Conservation (phyloP, 2,113 vertebrate species). For the Butorides virescens region DNA sequence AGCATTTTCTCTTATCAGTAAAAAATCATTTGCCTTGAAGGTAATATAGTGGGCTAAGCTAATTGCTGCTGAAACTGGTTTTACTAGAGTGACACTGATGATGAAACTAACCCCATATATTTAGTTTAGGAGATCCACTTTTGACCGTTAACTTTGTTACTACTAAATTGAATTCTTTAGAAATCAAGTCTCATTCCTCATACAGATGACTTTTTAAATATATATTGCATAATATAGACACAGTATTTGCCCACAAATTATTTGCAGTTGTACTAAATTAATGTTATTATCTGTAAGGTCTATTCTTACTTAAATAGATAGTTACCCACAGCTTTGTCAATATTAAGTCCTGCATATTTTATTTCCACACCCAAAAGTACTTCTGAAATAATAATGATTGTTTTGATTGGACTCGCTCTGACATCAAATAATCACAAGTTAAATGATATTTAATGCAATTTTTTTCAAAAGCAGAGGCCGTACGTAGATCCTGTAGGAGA, state of each 20-base stretch:
- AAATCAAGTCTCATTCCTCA: not conserved
- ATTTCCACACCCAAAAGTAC: not conserved
- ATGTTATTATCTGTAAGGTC: not conserved
- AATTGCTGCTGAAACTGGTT: not conserved
- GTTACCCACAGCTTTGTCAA: not conserved
- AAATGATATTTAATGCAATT: not conserved
- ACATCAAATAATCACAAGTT: not conserved
- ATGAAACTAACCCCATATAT: not conserved
- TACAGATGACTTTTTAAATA: not conserved
- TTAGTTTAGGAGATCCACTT: not conserved
- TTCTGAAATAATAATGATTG: not conserved
- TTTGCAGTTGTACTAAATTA: not conserved
- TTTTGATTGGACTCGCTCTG: not conserved
- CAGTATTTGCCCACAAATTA: not conserved
- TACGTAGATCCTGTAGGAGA: not conserved
- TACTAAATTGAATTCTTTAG: not conserved
- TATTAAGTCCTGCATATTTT: not conserved
- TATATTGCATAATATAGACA: not conserved
- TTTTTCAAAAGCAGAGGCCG: not conserved
- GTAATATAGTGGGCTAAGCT: not conserved
- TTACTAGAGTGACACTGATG: not conserved
- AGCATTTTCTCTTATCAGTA: conserved; percentile 1
- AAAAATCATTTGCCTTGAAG: not conserved
- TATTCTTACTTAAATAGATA: not conserved
- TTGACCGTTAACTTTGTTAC: not conserved